Evolutionary conservation across 2,888 invertebrate genomes (phyloP).

Genomic region (Apeira syringaria): DNA sequence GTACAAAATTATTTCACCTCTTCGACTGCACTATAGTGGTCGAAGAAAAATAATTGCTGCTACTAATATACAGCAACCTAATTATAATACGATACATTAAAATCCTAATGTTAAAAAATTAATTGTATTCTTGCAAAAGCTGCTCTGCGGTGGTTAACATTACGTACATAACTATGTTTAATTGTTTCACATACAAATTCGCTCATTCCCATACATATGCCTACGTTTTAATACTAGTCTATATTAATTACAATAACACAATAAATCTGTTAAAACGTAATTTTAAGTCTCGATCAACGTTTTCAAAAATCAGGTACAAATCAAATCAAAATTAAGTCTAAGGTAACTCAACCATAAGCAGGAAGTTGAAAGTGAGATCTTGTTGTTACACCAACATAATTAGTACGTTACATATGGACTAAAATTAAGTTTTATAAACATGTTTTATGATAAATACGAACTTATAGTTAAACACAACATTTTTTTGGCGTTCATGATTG

Average conservation of each 20-base stretch:
- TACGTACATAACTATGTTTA: conserved; percentile 49
- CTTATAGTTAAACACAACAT: conserved; percentile 62
- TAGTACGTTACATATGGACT: conserved; percentile 17
- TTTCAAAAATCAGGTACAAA: conserved; percentile 80
- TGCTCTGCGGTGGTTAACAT: conserved; percentile 73
- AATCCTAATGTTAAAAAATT: conserved; percentile 58
- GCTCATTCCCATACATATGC: conserved; percentile 65
- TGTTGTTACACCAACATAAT: conserved; percentile 50
- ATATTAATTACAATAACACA: conserved; percentile 62
- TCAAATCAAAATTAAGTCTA: conserved; percentile 76
- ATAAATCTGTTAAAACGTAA: conserved; percentile 73
- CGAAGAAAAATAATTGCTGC: no score
- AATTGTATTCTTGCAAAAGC: conserved; percentile 76
- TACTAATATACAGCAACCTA: conserved; percentile 49
- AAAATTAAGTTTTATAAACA: conserved; percentile 9
- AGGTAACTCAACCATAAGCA: conserved; percentile 75
- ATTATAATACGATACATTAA: conserved; percentile 58
- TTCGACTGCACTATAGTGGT: no score
- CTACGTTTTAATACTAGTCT: conserved; percentile 56
- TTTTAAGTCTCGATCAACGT: conserved; percentile 73
- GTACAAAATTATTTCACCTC: no score
- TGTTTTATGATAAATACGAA: conserved; percentile 45
- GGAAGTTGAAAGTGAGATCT: conserved; percentile 76
- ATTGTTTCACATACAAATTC: conserved; percentile 68
- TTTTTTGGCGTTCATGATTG: conserved; percentile 69